A percentile compares a stretch with the other conserved stretches of the same genome.
Conservation (phyloP, 1,140 invertebrate genomes). For the Drosophila sp. region DNA sequence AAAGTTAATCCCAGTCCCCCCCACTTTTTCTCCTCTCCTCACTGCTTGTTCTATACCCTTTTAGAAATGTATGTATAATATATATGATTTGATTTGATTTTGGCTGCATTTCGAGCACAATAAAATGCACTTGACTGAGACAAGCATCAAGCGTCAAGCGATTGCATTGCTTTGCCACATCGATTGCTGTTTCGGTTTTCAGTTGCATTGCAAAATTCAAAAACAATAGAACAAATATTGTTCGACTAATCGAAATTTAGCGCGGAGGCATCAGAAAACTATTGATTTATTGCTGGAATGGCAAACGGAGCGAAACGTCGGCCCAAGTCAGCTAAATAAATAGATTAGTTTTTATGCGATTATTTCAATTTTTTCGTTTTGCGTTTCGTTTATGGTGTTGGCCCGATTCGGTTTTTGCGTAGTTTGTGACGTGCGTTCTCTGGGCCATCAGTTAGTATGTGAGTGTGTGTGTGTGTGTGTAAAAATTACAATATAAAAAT, state of each 20-base stretch:
- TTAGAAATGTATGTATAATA: background rate
- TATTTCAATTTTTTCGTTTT: constrained; percentile 1
- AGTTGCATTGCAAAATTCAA: constrained; percentile 69
- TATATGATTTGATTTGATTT: constrained; percentile 38
- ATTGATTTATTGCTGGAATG: constrained; percentile 75
- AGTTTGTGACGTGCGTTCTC: constrained; percentile 61
- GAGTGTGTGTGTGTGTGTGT: constrained; percentile 20
- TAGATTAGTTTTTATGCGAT: constrained; percentile 69
- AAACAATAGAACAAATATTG: constrained; percentile 60
- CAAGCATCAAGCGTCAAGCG: constrained; percentile 22
- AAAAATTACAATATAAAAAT: constrained; percentile 5
- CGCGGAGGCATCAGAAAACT: constrained; percentile 54
- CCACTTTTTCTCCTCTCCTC: background rate
- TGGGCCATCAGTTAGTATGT: constrained; percentile 6
- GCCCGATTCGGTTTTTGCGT: constrained; percentile 43
- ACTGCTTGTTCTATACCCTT: background rate
- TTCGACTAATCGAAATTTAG: constrained; percentile 31
- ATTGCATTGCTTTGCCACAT: constrained; percentile 55
- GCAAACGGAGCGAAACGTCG: constrained; percentile 36
- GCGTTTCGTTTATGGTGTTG: constrained; percentile 13
- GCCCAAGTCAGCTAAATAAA: constrained; percentile 69
- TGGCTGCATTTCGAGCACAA: constrained; percentile 27
- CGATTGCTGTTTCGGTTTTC: constrained; percentile 70
- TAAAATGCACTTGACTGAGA: constrained; percentile 43
- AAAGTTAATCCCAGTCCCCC: constrained; percentile 46